These are phyloP conservation scores for Melipona bicolor DNA, from an alignment of 2,888 invertebrate species.

Conservation along the genomic window DNA sequence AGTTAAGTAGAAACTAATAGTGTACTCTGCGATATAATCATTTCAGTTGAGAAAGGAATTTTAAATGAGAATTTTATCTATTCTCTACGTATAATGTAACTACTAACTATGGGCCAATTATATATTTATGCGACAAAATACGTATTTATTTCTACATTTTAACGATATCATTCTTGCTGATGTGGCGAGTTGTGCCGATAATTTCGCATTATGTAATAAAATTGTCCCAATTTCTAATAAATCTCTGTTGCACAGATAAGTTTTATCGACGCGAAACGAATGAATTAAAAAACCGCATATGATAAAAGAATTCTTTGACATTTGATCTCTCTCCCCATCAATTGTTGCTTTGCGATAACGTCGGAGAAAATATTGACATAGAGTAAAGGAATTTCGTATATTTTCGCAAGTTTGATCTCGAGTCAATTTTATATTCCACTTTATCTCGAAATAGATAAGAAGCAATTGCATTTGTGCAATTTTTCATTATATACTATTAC, in stretches of 20 bases:
- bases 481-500: neutral
- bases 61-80: no score
- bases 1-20: no score
- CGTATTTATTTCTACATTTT: neutral
- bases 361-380: neutral
- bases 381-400: neutral
- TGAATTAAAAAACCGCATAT: neutral
- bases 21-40: no score
- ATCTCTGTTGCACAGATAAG: constrained; percentile 24
- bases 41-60: no score
- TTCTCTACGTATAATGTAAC: no score
- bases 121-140: no score
- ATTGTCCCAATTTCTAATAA: constrained; percentile 1
- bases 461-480: neutral
- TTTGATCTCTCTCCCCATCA: constrained; percentile 11
- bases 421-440: neutral
- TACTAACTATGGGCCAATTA: no score
- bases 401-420: neutral
- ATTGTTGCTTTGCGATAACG: constrained; percentile 9
- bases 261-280: constrained; percentile 6
- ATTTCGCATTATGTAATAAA: no score
- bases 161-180: neutral
- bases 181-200: neutral
- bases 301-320: constrained; percentile 5
- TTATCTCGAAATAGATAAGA: neutral